These are phyloP conservation scores for Baronia brevicornis DNA, from an alignment of 2,888 invertebrate species.

Conservation along the genomic window DNA sequence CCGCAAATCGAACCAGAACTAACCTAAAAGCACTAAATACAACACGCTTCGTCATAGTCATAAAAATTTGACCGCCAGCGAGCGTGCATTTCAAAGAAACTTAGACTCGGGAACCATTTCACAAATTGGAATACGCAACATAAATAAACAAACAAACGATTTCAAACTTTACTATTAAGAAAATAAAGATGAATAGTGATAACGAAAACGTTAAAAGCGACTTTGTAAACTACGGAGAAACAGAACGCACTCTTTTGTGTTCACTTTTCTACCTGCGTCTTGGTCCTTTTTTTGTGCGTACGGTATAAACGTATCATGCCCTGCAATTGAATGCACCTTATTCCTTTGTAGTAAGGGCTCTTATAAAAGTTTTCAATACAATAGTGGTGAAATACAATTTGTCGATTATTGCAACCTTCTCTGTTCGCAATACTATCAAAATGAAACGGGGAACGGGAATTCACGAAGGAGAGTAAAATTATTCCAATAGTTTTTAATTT, in stretches of 20 bases:
- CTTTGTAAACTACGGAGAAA: slow-evolving; percentile 24
- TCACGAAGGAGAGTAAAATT: too few relatives aligned
- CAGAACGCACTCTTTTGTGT: slow-evolving; percentile 60
- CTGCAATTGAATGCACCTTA: slow-evolving; percentile 22
- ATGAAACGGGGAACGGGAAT: slow-evolving; percentile 11
- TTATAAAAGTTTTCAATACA: slow-evolving; percentile 20
- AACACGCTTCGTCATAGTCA: slow-evolving; percentile 37
- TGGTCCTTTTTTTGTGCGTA: slow-evolving; percentile 53
- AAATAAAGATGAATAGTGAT: slow-evolving; percentile 15
- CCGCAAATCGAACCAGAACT: slow-evolving; percentile 49
- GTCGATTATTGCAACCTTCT: slow-evolving; percentile 14
- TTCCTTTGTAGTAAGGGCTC: slow-evolving; percentile 22
- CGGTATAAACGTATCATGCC: slow-evolving; percentile 30
- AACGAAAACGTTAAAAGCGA: slow-evolving; percentile 9
- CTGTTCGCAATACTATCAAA: slow-evolving; percentile 10
- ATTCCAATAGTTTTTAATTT: too few relatives aligned
- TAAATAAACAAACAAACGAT: slow-evolving; percentile 21
- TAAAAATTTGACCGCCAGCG: slow-evolving; percentile 67
- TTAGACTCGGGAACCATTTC: slow-evolving; percentile 28
- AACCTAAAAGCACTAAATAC: slow-evolving; percentile 55
- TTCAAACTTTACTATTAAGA: slow-evolving; percentile 25
- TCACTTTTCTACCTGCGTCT: slow-evolving; percentile 63
- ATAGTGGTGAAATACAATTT: too few relatives aligned
- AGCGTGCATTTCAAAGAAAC: slow-evolving; percentile 48
- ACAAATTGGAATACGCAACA: slow-evolving; percentile 24